A percentile compares a stretch with the other conserved stretches of the same genome.
Conservation (phyloP, 2,797 vertebrate species). For the Chiloscyllium punctatum region DNA sequence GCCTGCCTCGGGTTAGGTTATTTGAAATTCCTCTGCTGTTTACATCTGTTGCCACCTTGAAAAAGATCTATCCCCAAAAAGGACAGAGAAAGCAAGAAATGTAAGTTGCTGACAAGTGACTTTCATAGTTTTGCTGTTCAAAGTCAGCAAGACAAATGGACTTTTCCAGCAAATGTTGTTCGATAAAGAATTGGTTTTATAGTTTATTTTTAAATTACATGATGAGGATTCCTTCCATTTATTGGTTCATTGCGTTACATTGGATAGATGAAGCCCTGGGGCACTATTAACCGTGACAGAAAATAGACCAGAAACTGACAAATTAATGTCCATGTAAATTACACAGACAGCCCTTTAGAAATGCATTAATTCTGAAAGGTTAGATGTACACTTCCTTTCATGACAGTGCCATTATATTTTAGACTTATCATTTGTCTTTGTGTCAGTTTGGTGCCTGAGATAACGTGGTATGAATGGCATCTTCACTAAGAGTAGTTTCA, state of each 20-base stretch:
- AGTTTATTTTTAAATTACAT: constrained; percentile 2
- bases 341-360: constrained; percentile 22
- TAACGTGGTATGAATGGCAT: neutral
- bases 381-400: constrained; percentile 30
- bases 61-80: neutral
- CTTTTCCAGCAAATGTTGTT: constrained; percentile 1
- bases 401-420: constrained; percentile 21
- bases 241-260: constrained; percentile 8
- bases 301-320: constrained; percentile 30
- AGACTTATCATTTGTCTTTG: constrained; percentile 26
- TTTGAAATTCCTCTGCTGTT: neutral
- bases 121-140: neutral
- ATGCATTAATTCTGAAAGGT: constrained; percentile 30
- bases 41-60: neutral
- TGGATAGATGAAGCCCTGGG: constrained; percentile 24
- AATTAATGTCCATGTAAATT: constrained; percentile 30
- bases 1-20: neutral
- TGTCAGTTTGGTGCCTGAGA: constrained; percentile 12
- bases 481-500: neutral
- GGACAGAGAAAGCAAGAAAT: neutral
- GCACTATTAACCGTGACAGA: constrained; percentile 30
- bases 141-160: constrained; percentile 12
- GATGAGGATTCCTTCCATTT: constrained; percentile 1
- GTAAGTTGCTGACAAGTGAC: neutral
- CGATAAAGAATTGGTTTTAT: constrained; percentile 10